Percentiles rank a stretch among this genome's conserved stretches.
phyloP scores from a whole-genome alignment of 2,113 vertebrate species.

The Psittacula cyanocephala region DNA sequence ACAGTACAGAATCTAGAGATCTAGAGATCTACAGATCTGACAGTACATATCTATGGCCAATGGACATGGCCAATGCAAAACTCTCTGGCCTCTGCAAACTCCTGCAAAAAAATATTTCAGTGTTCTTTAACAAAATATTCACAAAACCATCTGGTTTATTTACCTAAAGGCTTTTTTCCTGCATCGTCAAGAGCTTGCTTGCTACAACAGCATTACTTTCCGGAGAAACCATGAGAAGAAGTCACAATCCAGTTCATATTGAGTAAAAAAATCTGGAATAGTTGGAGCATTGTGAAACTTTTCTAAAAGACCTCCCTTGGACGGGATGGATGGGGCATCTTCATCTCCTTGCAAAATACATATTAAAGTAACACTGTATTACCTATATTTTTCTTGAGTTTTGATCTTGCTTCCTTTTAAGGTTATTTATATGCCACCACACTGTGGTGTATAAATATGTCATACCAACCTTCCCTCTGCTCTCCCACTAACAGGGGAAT shows the following conservation, averaged over 20 bases:
- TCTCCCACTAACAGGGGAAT: background rate
- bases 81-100: background rate
- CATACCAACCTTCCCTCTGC: background rate
- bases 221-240: background rate
- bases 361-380: too few species aligned
- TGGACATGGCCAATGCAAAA: fast-evolving
- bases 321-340: background rate
- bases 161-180: background rate
- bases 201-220: background rate
- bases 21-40: background rate
- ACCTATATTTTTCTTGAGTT: background rate
- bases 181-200: slow-evolving; percentile 18
- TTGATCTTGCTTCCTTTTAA: background rate
- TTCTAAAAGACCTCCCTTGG: background rate
- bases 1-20: background rate
- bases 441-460: background rate
- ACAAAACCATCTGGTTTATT: slow-evolving; percentile 10
- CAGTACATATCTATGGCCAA: background rate
- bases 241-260: background rate
- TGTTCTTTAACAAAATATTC: slow-evolving; percentile 8
- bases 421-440: background rate
- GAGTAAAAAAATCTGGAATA: background rate
- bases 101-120: slow-evolving; percentile 12
- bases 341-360: background rate
- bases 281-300: background rate